Evolutionary conservation across 2,113 vertebrate species (phyloP).

Genomic region (Sterna hirundo): DNA sequence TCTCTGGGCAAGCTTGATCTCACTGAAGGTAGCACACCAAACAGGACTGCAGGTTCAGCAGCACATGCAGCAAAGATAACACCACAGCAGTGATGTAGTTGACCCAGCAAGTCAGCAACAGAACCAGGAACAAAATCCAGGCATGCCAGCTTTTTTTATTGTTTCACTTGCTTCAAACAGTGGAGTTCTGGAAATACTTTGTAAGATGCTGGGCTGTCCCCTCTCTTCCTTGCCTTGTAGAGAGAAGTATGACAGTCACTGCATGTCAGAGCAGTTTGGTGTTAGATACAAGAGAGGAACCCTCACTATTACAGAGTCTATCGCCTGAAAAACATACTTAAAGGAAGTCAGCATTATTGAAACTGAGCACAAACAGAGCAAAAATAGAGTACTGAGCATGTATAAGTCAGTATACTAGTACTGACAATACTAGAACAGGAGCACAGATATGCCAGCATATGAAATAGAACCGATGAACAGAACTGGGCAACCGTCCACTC

Average conservation of each 20-base stretch:
- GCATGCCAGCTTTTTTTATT: not conserved
- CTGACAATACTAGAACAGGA: not conserved
- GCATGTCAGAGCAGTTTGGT: not conserved
- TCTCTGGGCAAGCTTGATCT: not conserved
- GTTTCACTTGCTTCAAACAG: not conserved
- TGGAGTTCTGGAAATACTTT: not conserved
- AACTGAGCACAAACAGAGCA: not conserved
- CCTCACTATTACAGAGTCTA: not conserved
- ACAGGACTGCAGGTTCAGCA: not conserved
- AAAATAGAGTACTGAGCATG: not conserved
- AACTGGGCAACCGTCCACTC: not conserved
- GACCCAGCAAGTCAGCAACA: not conserved
- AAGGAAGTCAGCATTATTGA: not conserved
- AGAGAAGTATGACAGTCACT: not conserved
- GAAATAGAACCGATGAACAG: not conserved
- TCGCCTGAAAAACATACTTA: not conserved
- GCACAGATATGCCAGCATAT: not conserved
- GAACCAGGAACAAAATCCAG: not conserved
- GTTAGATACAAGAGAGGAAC: not conserved
- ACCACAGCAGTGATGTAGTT: not conserved
- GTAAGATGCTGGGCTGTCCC: not conserved
- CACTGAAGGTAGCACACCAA: not conserved
- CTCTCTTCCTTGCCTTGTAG: not conserved
- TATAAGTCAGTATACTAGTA: not conserved
- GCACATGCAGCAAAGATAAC: not conserved